Base-by-base conservation (phyloP, 2,888 invertebrate genomes). In the Tipula vernalis region DNA sequence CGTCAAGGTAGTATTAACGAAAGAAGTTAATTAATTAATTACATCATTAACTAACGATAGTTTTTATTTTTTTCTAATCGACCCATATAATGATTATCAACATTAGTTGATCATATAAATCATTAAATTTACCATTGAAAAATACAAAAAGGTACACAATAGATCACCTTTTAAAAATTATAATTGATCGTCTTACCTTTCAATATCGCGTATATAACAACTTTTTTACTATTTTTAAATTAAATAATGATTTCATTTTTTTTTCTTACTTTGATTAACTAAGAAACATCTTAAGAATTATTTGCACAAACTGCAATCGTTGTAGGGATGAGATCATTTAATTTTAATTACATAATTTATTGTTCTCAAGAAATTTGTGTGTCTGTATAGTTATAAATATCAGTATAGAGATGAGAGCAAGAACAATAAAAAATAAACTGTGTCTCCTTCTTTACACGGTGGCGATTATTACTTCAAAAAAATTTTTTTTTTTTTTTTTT, bases 21-120 rank as follows among this genome's bases (percentile, higher is more conserved):
- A 71, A 71, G 71, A 71, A 71, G 71, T 71, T 71, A 71, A 71
- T 71, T 71, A 71, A 71, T 71, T 71, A 71, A 71, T 71, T 71
- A 71, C 71, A 71, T 71, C 71, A 71, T 71, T 71, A 71, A 71
- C 6, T 28, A 71, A 71, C 71, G 71, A 71, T 71, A 71, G 71
- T 71, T 71, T 71, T 71, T 18, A 8, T 71, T 28, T 71, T 71
- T 28, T 71, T 71, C 28, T 71, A 71, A 71, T 71, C 71, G 71
- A 71, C 71, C 71, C 71, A 71, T 71, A 71, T 71, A 71, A 71
- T 71, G 71, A 71, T 71, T 71, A 71, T 71, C 71, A 71, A 71
- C 71, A 71, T 71, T 28, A 71, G 71, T 71, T 71, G 71, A 71
- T 71, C 71, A 71, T 71, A 71, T 71, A 71, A 71, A 71, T 71